A percentile compares a stretch with the other conserved stretches of the same genome.
Conservation (phyloP, 2,113 vertebrate genomes). For the Piaya cayana region DNA sequence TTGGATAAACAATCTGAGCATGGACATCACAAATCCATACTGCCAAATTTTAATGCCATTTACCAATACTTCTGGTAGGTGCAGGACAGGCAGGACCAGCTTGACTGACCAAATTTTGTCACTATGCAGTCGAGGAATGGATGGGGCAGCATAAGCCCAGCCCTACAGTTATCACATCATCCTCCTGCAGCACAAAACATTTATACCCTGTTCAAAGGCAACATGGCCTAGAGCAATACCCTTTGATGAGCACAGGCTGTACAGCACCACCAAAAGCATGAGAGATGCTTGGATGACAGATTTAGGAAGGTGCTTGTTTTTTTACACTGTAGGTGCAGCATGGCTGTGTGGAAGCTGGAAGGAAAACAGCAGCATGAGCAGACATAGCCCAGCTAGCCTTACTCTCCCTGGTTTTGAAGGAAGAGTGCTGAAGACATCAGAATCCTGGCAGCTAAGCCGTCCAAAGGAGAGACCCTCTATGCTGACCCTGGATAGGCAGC, state of each 20-base stretch:
- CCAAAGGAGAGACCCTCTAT: not conserved
- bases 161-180: not conserved
- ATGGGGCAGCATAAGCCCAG: not conserved
- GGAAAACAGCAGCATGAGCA: not conserved
- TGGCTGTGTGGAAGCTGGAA: not conserved
- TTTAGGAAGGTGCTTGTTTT: not conserved
- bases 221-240: not conserved
- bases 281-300: not conserved
- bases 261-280: not conserved
- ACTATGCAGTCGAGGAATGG: not conserved
- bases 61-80: not conserved
- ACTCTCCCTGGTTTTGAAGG: not conserved
- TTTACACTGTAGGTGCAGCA: rapidly evolving
- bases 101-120: not conserved
- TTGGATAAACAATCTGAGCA: not conserved
- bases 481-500: not conserved
- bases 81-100: not conserved
- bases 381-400: not conserved
- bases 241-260: not conserved
- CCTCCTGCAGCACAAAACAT: not conserved
- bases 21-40: not conserved
- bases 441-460: rapidly evolving
- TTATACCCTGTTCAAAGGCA: not conserved
- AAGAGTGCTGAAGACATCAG: not conserved
- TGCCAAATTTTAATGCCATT: not conserved